phyloP scores from a whole-genome alignment of 2,888 invertebrate genomes.

The Scotopteryx bipunctaria region DNA sequence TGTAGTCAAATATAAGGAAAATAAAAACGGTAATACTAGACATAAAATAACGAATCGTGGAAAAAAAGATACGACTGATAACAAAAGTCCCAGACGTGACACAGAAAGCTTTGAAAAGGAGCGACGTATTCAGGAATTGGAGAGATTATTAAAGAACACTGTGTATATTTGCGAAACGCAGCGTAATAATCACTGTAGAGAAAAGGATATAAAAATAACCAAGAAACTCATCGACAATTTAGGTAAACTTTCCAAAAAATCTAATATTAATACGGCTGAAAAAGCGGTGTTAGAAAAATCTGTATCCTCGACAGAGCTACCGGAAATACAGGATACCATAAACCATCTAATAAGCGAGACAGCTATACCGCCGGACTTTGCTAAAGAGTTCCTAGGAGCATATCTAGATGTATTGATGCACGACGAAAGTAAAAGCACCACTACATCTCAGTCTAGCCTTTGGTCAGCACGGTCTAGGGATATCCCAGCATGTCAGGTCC shows the following conservation, averaged over 20 bases:
- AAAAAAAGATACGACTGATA: slow-evolving; percentile 11
- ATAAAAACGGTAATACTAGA: slow-evolving; percentile 26
- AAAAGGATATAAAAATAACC: slow-evolving; percentile 65
- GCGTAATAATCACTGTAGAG: slow-evolving; percentile 44
- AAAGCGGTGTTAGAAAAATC: slow-evolving; percentile 43
- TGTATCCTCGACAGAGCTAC: slow-evolving; percentile 56
- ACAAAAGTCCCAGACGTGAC: slow-evolving; percentile 39
- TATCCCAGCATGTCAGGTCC: slow-evolving; percentile 51
- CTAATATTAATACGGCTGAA: slow-evolving; percentile 30
- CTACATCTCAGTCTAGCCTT: slow-evolving; percentile 50
- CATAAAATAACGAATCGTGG: slow-evolving; percentile 24
- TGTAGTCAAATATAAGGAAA: slow-evolving; percentile 29
- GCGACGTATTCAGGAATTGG: slow-evolving; percentile 63
- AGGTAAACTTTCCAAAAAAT: slow-evolving; percentile 44
- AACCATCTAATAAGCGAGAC: slow-evolving; percentile 63
- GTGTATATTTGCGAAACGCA: slow-evolving; percentile 63
- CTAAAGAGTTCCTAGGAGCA: slow-evolving; percentile 61
- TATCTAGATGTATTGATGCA: slow-evolving; percentile 62
- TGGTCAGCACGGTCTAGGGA: slow-evolving; percentile 34
- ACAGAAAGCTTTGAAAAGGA: slow-evolving; percentile 62
- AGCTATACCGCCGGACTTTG: slow-evolving; percentile 54
- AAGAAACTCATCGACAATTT: slow-evolving; percentile 60
- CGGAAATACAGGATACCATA: slow-evolving; percentile 62
- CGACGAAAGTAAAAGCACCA: slow-evolving; percentile 43
- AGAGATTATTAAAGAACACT: slow-evolving; percentile 65